Conservation (phyloP, 2,797 vertebrate genomes). For the Sorex maritimensis region DNA sequence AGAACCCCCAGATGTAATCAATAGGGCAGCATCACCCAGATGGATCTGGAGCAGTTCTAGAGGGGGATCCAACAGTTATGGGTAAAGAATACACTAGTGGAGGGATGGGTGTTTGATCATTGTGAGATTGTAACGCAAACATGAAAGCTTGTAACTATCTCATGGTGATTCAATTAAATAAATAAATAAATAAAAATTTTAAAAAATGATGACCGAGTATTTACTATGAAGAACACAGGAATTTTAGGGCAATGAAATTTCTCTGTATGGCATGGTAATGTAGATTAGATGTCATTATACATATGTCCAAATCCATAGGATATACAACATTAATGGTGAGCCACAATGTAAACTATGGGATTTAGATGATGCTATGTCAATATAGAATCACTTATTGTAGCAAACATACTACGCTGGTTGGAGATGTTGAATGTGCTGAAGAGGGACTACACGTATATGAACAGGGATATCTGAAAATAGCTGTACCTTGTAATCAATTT, state of each 20-base stretch:
- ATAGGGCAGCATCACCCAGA: no score
- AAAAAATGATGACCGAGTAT: no score
- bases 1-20: no score
- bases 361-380: neutral
- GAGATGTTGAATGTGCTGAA: neutral
- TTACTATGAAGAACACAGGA: neutral
- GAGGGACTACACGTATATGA: neutral
- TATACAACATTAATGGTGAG: neutral
- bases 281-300: neutral
- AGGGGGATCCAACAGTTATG: no score
- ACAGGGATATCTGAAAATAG: neutral
- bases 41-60: no score
- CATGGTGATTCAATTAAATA: no score
- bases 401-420: neutral
- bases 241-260: neutral
- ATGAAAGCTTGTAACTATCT: no score
- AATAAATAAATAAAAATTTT: no score
- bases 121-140: no score
- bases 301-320: neutral
- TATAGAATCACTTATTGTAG: neutral
- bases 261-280: neutral
- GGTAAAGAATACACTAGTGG: no score
- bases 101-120: no score
- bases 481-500: neutral
- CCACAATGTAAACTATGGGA: neutral